Conservation (phyloP, 2,113 vertebrate genomes). For the Lates calcarifer region DNA sequence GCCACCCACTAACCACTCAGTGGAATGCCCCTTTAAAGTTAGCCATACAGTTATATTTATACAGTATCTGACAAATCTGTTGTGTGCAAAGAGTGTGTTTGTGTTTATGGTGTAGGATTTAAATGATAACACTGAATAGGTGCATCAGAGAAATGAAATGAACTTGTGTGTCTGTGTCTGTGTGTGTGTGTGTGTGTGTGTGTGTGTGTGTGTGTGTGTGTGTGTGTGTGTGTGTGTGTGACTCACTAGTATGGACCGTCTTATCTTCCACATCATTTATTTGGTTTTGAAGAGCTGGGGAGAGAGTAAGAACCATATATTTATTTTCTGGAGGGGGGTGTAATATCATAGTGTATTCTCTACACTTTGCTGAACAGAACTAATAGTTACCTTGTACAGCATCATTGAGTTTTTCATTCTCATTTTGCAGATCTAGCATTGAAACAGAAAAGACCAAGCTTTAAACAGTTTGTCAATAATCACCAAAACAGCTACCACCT, state of each 20-base stretch:
- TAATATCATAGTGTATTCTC: background rate
- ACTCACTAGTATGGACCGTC: constrained; percentile 41
- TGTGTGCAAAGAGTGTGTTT: background rate
- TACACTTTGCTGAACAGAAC: background rate
- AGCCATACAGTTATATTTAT: background rate
- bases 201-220: background rate
- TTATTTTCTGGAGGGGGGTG: background rate
- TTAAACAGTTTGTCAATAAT: background rate
- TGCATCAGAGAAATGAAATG: background rate
- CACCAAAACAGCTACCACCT: background rate
- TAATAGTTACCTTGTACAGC: constrained; percentile 10
- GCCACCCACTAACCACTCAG: too few relatives aligned
- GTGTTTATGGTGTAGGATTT: background rate
- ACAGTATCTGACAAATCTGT: background rate
- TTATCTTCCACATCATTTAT: fast-evolving
- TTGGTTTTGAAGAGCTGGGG: constrained; percentile 20
- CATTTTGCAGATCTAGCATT: constrained; percentile 22
- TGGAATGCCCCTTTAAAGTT: background rate
- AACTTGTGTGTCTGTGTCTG: background rate
- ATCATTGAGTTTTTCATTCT: constrained; percentile 20
- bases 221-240: background rate
- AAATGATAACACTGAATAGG: background rate
- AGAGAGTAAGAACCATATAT: constrained; percentile 2
- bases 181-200: background rate
- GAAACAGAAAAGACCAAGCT: background rate